A percentile compares a stretch with the other conserved stretches of the same genome.
These are phyloP conservation scores for Tamias sibiricus DNA, from an alignment of 2,113 vertebrate genomes.

Conservation along the genomic window DNA sequence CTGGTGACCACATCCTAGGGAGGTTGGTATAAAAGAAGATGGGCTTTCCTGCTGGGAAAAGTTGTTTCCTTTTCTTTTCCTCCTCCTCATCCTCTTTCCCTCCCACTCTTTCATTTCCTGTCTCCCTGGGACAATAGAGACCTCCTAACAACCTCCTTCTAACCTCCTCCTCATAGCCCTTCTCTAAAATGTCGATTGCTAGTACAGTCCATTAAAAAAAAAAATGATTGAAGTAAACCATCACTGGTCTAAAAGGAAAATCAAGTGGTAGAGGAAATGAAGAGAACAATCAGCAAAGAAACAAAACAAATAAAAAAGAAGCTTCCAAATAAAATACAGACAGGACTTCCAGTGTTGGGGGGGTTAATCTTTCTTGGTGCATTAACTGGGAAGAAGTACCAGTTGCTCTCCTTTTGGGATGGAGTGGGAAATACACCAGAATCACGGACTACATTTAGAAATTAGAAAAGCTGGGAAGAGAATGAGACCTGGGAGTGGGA, in stretches of 20 bases:
- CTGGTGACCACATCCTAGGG: background rate
- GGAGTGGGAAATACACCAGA: background rate
- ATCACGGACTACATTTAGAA: rapidly evolving
- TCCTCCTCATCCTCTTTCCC: background rate
- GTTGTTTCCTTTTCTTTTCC: background rate
- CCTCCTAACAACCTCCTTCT: background rate
- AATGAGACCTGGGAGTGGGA: background rate
- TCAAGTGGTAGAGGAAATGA: background rate
- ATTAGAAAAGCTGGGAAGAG: background rate
- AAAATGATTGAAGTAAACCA: background rate
- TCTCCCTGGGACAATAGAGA: background rate
- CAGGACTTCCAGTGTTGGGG: rapidly evolving
- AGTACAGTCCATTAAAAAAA: background rate
- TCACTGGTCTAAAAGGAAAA: background rate
- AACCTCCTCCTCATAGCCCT: background rate
- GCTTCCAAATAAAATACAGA: background rate
- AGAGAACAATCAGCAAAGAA: background rate
- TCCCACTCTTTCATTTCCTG: background rate
- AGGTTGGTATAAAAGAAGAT: background rate
- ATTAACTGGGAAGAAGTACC: background rate
- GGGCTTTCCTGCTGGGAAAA: conserved; percentile 10
- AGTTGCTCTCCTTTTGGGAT: rapidly evolving
- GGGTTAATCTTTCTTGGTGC: background rate
- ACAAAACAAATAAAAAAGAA: background rate
- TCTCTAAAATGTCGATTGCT: conserved; percentile 17